Conservation (phyloP, 2,888 invertebrate species). For the Acronicta psi region DNA sequence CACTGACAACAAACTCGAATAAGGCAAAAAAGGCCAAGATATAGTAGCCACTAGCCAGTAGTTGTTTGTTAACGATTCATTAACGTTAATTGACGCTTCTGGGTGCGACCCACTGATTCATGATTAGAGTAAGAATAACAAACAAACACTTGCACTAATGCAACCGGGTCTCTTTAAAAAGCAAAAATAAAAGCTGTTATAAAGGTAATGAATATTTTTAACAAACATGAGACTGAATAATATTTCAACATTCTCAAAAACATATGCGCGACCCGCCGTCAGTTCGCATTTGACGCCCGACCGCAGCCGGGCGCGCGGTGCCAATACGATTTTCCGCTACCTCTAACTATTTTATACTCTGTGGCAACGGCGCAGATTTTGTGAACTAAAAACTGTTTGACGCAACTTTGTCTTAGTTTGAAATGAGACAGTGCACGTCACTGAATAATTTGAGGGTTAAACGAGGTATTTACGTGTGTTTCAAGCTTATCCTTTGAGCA, state of each 20-base stretch:
- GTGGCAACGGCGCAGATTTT: constrained; percentile 37
- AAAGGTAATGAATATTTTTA: constrained; percentile 11
- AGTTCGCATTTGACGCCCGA: constrained; percentile 49
- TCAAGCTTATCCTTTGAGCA: constrained; percentile 24
- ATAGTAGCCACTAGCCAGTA: no score
- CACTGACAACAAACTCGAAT: no score
- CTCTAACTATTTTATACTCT: constrained; percentile 66
- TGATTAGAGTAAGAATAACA: no score
- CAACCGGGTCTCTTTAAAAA: neutral
- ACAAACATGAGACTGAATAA: constrained; percentile 11
- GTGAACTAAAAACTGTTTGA: constrained; percentile 37
- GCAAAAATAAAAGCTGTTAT: neutral
- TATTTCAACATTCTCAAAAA: constrained; percentile 11
- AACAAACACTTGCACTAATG: no score
- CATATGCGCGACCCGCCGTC: constrained; percentile 30
- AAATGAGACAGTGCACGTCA: constrained; percentile 30
- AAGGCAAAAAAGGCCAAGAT: no score
- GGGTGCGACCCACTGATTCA: no score
- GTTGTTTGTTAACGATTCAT: no score
- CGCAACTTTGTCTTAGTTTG: constrained; percentile 32
- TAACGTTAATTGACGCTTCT: no score
- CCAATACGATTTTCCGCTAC: constrained; percentile 68
- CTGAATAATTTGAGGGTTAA: constrained; percentile 31
- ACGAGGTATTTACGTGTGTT: constrained; percentile 40
- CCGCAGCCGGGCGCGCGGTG: constrained; percentile 56